Conservation (phyloP, 30 jellyfish, hydroid and myxozoan species). For the Pseudorhiza aurosa region DNA sequence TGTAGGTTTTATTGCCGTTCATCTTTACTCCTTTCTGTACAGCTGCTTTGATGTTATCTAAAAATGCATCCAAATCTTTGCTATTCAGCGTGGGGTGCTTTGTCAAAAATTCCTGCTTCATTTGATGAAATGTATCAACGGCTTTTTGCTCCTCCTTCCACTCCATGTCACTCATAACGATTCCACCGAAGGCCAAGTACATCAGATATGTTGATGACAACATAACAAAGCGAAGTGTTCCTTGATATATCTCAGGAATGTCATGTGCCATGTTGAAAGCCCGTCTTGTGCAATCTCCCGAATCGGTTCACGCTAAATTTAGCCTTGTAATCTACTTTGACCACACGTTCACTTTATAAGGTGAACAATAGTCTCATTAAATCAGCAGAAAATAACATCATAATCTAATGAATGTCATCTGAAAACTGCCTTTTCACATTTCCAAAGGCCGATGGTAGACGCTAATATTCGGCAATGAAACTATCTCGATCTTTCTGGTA, state of each 20-base stretch:
- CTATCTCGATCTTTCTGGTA: too few relatives aligned
- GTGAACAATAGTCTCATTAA: too few relatives aligned
- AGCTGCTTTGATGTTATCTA: slow-evolving; percentile 38
- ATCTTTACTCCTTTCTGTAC: slow-evolving; percentile 60
- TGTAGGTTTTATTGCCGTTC: slow-evolving; percentile 48
- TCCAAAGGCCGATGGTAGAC: too few relatives aligned
- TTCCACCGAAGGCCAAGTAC: slow-evolving; percentile 59
- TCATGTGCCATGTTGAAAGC: slow-evolving; percentile 19
- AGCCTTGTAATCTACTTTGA: too few relatives aligned
- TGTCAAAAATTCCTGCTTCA: slow-evolving; percentile 24
- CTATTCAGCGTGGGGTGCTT: slow-evolving; percentile 32
- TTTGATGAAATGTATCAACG: slow-evolving; percentile 3
- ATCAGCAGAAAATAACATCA: too few relatives aligned
- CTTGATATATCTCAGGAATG: background rate
- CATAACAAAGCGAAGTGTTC: slow-evolving; percentile 41
- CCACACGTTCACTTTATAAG: too few relatives aligned
- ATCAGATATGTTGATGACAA: slow-evolving; percentile 43
- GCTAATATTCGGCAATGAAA: too few relatives aligned
- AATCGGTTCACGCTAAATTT: too few relatives aligned
- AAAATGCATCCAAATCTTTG: slow-evolving; percentile 41
- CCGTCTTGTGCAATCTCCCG: background rate
- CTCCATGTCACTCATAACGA: slow-evolving; percentile 49
- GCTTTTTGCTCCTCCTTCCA: slow-evolving; percentile 46
- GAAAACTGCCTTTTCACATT: too few relatives aligned
- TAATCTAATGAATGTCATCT: too few relatives aligned